These are phyloP conservation scores for Porites lobata DNA, from an alignment of 92 coral and sea anemone genomes.

Conservation along the genomic window DNA sequence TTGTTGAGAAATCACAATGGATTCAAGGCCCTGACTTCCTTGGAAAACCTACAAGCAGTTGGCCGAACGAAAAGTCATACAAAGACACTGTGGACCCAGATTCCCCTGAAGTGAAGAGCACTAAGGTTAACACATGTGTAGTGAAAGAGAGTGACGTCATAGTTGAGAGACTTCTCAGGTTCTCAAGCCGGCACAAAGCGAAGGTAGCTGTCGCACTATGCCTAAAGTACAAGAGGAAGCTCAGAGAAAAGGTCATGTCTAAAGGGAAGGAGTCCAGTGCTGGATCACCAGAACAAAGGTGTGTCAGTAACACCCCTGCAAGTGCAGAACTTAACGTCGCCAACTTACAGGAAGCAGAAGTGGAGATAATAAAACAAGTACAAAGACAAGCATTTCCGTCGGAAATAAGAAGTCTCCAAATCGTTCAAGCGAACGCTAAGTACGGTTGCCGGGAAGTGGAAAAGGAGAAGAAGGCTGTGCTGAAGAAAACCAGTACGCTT, in stretches of 20 bases:
- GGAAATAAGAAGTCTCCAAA: conserved; percentile 63
- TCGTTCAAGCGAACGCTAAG: conserved; percentile 39
- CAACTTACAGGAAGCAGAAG: conserved; percentile 59
- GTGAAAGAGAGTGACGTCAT: conserved; percentile 55
- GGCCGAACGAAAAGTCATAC: conserved; percentile 47
- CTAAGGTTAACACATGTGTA: conserved; percentile 34
- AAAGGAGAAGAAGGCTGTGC: conserved; percentile 51
- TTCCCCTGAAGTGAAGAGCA: conserved; percentile 66
- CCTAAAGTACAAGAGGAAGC: too few species aligned
- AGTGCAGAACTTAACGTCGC: too few species aligned
- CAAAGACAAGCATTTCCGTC: conserved; percentile 59
- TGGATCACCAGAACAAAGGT: too few species aligned
- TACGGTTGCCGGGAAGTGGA: conserved; percentile 49
- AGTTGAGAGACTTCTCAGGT: conserved; percentile 58
- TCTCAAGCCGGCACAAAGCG: conserved; percentile 64
- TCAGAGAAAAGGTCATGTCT: too few species aligned
- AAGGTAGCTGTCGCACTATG: conserved; percentile 2
- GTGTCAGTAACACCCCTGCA: too few species aligned
- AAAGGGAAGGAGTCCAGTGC: too few species aligned
- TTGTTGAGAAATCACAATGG: conserved; percentile 71
- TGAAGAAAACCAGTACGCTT: conserved; percentile 63
- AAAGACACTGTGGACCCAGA: conserved; percentile 44
- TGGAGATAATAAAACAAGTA: conserved; percentile 53
- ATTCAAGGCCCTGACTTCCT: conserved; percentile 67
- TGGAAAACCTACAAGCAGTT: conserved; percentile 43